A percentile compares a stretch with the other conserved stretches of the same genome.
These are phyloP conservation scores for Anguilla pacifica DNA, from an alignment of 2,797 vertebrate species.

Conservation along the genomic window DNA sequence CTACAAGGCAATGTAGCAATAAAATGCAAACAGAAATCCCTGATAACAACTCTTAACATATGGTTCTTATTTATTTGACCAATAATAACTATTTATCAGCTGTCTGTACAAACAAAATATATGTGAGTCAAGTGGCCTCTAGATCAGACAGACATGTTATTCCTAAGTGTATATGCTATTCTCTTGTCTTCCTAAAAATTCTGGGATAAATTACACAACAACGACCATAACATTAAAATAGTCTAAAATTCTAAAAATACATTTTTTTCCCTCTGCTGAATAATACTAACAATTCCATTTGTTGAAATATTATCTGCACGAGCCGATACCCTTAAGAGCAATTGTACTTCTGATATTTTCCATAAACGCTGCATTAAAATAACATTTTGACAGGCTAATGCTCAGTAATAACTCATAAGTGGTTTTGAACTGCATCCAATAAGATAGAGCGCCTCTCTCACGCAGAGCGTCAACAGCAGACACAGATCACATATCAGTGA, in stretches of 20 bases:
- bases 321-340: background rate
- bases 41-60: background rate
- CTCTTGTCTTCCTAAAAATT: background rate
- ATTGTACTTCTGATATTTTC: background rate
- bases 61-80: background rate
- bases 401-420: background rate
- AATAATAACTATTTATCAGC: background rate
- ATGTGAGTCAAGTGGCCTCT: background rate
- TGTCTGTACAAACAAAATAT: background rate
- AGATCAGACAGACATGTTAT: background rate
- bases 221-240: background rate
- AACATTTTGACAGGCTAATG: slow-evolving; percentile 21
- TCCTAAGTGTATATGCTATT: background rate
- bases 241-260: background rate
- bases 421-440: slow-evolving; percentile 4
- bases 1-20: background rate
- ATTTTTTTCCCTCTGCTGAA: background rate
- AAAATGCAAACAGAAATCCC: background rate
- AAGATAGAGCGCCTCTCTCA: slow-evolving; percentile 18
- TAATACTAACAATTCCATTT: slow-evolving; percentile 10
- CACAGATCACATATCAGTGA: slow-evolving; percentile 56
- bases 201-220: background rate
- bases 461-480: slow-evolving; percentile 41
- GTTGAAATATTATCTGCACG: background rate
- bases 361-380: slow-evolving; percentile 28